Evolutionary conservation across 2,888 invertebrate genomes (phyloP), one percentile per base, ranked within the genome.

Genomic region (Buathra laborator): DNA sequence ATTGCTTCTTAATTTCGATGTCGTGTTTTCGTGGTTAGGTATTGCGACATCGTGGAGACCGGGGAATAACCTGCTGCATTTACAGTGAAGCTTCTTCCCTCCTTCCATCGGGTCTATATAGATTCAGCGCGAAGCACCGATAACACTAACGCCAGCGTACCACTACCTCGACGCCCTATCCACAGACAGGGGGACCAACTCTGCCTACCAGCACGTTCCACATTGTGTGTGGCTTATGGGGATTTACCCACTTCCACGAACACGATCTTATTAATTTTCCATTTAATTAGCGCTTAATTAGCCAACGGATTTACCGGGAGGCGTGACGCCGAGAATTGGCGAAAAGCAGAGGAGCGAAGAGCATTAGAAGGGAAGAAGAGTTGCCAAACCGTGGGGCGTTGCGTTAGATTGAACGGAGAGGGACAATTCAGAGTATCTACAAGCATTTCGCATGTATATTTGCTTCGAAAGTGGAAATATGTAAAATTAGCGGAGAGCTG

Each of bases 211-310:
- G 86, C 86, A 85, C 86, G 85, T 88, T 87, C 86, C 85, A 88
- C 87, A 88, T 88, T 89, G 87, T 88, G 79, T 75, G 88, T 89
- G 87, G 89, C 88, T 90, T 90, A 90, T 88, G 87, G 89, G 89
- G 90, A 37, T 37, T 90, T 90, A 89, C 86, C 86, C 86, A 59
- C 87, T 81, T 78, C 84, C 79, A 72, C 80, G 81, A 72, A 87
- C 85, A 87, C 87, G 88, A 90, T 90, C 90, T 91, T 91, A 91
- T 91, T 91, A 91, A 92, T 91, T 90, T 91, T 91, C 90, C 89
- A 89, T 91, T 90, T 90, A 92, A 91, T 92, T 90, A 90, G 89
- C 83, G 87, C 88, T 88, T 89, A 90, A 90, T 89, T 88, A 89
- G 89, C 86, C 87, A 76, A 82, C 87, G 86, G 86, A 89, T 90